Percentiles rank a stretch among this genome's conserved stretches.
These are phyloP conservation scores for Decapterus maruadsi DNA, from an alignment of 2,797 vertebrate species.

Conservation along the genomic window DNA sequence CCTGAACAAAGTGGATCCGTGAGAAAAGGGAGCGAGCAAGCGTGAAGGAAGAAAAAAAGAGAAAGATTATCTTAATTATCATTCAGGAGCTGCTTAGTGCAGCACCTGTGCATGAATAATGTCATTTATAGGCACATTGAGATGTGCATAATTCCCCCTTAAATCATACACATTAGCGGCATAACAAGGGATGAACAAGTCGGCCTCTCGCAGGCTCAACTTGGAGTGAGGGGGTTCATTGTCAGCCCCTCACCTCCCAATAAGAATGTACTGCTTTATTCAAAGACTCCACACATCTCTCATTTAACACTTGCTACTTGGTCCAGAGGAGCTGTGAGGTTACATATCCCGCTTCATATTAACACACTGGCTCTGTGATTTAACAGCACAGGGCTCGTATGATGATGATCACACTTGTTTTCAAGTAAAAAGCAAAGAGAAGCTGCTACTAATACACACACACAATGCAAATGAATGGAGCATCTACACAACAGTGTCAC, in stretches of 20 bases:
- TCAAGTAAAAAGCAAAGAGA: slow-evolving; percentile 31
- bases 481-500: not conserved
- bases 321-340: slow-evolving; percentile 71
- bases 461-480: not conserved
- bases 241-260: slow-evolving; percentile 75
- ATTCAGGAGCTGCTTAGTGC: slow-evolving; percentile 88
- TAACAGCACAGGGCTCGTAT: slow-evolving; percentile 14
- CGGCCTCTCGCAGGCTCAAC: slow-evolving; percentile 73
- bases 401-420: slow-evolving; percentile 42
- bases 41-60: slow-evolving; percentile 71
- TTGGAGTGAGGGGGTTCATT: slow-evolving; percentile 68
- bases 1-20: slow-evolving; percentile 88
- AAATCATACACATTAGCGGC: slow-evolving; percentile 87
- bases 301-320: slow-evolving; percentile 74
- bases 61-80: slow-evolving; percentile 91
- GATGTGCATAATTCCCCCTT: slow-evolving; percentile 87
- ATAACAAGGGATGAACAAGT: slow-evolving; percentile 87
- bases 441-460: not conserved
- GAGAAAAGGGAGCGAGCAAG: slow-evolving; percentile 82
- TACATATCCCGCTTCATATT: slow-evolving; percentile 70
- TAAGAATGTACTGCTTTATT: slow-evolving; percentile 78
- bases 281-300: slow-evolving; percentile 74
- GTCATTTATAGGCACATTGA: slow-evolving; percentile 88
- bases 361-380: slow-evolving; percentile 40
- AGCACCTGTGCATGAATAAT: slow-evolving; percentile 91